Evolutionary conservation across 2,888 invertebrate genomes (phyloP), one percentile per base, ranked within the genome.

Genomic region (Andrena bucephala): DNA sequence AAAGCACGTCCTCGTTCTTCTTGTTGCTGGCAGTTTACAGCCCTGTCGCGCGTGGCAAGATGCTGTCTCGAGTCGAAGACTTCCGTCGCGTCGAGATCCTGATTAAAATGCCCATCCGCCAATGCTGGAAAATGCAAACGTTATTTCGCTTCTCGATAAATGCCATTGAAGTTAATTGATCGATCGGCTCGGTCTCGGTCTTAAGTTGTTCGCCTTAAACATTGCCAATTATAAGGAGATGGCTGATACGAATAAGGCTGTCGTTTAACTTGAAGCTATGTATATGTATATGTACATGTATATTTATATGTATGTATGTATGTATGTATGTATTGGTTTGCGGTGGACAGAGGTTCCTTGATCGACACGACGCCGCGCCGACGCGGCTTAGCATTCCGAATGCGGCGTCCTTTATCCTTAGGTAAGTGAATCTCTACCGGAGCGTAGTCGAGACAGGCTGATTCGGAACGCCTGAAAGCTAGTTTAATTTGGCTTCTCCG

Each of bases 401-500:
- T 54, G 65, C 72, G 65, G 27, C 13, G 16, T 6, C 66, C 57
- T 73, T 75, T 75, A 68, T 33, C 52, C 67, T 13, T 13, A 60
- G 20, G 67, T 42, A 71, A 77, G 54, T 63, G 68, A 63, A 70
- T 77, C 54, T 48, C 6, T 7, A 48, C 13, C 13, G 74, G 62
- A 48, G 31, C 42, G 52, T 16, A 66, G 70, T 10, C 70, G 65
- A 24, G 57, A 48, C 77, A 65, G 70, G 20, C 27, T 50, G 52
- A 68, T 50, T 63, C 52, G 67, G 52, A 67, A 62, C 24, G 70
- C 52, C 42, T 63, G 54, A 31, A 72, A 81, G 66, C 52, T 29
- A 59, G 80, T 69, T 77, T 71, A 81, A 81, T 77, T 77, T 48
- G 63, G 70, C 33, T 80, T 60, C 52, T 63, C 13, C 16, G 60